A percentile compares a stretch with the other conserved stretches of the same genome.
Evolutionary conservation across 2,888 invertebrate genomes (phyloP).

Genomic region (Limnephilus lunatus): DNA sequence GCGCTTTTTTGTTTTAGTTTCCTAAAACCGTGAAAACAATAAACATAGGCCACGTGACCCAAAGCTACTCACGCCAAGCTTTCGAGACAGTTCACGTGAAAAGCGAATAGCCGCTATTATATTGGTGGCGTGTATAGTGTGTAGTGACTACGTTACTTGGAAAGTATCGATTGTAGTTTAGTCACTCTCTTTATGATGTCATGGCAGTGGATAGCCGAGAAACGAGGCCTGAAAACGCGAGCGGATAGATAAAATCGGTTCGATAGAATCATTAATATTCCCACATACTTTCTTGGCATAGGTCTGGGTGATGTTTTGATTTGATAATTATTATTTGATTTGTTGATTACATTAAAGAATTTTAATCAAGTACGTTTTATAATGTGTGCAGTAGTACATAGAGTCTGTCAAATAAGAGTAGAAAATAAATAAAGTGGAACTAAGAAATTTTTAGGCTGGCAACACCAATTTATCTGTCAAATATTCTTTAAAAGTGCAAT

Average conservation of each 20-base stretch:
- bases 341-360: not conserved
- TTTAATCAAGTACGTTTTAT: not conserved
- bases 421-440: too few species aligned
- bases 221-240: conserved; percentile 42
- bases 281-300: not conserved
- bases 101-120: conserved; percentile 10
- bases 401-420: too few species aligned
- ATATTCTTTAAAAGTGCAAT: too few species aligned
- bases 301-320: not conserved
- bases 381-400: not conserved
- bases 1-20: conserved; percentile 4
- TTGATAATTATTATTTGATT: not conserved
- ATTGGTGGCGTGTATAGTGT: not conserved
- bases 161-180: conserved; percentile 64
- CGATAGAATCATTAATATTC: not conserved
- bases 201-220: conserved; percentile 60
- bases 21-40: not conserved
- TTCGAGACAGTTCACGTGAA: conserved; percentile 29
- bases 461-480: too few species aligned
- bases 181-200: conserved; percentile 63
- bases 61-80: conserved; percentile 22
- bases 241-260: not conserved
- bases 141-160: conserved; percentile 54
- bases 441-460: too few species aligned
- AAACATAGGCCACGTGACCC: conserved; percentile 33